Evolutionary conservation across 2,888 invertebrate genomes (phyloP), one percentile per base, ranked within the genome.

Genomic region (Crepidodera aurea): DNA sequence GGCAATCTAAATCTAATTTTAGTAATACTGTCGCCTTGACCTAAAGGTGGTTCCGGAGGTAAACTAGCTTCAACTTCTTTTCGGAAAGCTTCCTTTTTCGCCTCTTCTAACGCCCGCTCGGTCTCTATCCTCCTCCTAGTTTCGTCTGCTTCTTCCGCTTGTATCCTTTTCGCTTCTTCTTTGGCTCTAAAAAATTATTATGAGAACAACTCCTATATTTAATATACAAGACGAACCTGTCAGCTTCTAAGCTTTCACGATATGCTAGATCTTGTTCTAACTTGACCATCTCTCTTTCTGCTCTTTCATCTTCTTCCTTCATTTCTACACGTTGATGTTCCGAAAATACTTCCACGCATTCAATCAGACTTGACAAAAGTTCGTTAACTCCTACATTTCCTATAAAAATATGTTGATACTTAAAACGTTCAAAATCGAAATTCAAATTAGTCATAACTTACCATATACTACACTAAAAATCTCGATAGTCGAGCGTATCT

Each of bases 251-350:
- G 71, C 96, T 96, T 77, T 87, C 90, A 79, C 94, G 90, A 82
- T 95, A 98, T 0, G 97, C 97, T 79, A 90, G 89, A 83, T 98
- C 96, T 83, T 98, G 97, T 80, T 97, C 96, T 73, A 89, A 86
- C 82, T 96, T 95, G 55, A 98, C 94, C 72, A 87, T 84, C 81
- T 96, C 96, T 57, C 97, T 83, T 7, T 92, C 94, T 68, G 93
- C 92, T 59, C 97, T 83, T 80, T 96, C 96, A 62, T 92, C 87
- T 83, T 97, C 97, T 73, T 94, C 88, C 37, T 86, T 84, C 60
- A 91, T 89, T 81, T 96, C 96, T 15, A 85, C 83, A 59, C 89
- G 84, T 78, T 92, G 91, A 71, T 90, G 88, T 71, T 91, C 90
- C 71, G 86, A 83, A 82, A 91, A 97, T 74, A 94, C 86, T 76